A percentile compares a stretch with the other conserved stretches of the same genome.
These are phyloP conservation scores for Clivina fossor DNA, from an alignment of 2,888 invertebrate genomes.

Conservation along the genomic window DNA sequence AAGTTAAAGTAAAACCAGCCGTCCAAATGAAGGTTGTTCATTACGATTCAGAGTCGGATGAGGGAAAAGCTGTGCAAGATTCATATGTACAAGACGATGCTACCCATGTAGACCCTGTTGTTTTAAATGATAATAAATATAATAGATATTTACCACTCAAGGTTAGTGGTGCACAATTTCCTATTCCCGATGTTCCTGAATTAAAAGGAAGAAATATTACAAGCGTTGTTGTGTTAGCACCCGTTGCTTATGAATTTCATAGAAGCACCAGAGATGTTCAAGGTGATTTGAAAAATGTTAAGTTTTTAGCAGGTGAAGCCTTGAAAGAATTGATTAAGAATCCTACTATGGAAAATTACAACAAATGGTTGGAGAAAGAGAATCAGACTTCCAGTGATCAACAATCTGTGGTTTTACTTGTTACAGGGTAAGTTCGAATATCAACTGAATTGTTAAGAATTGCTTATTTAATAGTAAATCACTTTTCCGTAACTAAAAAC, in stretches of 20 bases:
- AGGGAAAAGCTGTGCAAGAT: slow-evolving; percentile 70
- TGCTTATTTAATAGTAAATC: too few species aligned
- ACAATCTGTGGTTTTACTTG: slow-evolving; percentile 80
- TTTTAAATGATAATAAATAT: slow-evolving; percentile 72
- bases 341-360: slow-evolving; percentile 76
- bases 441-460: too few species aligned
- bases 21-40: slow-evolving; percentile 85
- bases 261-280: slow-evolving; percentile 60
- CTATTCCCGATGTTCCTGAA: slow-evolving; percentile 76
- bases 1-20: slow-evolving; percentile 55
- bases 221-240: slow-evolving; percentile 83
- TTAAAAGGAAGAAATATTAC: slow-evolving; percentile 75
- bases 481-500: too few species aligned
- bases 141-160: slow-evolving; percentile 83
- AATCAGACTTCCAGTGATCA: slow-evolving; percentile 71
- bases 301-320: slow-evolving; percentile 73
- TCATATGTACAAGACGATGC: slow-evolving; percentile 73
- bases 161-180: slow-evolving; percentile 82
- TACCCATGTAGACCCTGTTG: slow-evolving; percentile 73
- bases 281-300: slow-evolving; percentile 66
- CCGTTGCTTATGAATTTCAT: slow-evolving; percentile 70
- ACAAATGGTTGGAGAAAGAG: slow-evolving; percentile 78
- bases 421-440: slow-evolving; percentile 79
- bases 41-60: slow-evolving; percentile 73
- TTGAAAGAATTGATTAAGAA: slow-evolving; percentile 74